Conservation (phyloP, 2,888 invertebrate genomes). For the Drosophila percnosoma region DNA sequence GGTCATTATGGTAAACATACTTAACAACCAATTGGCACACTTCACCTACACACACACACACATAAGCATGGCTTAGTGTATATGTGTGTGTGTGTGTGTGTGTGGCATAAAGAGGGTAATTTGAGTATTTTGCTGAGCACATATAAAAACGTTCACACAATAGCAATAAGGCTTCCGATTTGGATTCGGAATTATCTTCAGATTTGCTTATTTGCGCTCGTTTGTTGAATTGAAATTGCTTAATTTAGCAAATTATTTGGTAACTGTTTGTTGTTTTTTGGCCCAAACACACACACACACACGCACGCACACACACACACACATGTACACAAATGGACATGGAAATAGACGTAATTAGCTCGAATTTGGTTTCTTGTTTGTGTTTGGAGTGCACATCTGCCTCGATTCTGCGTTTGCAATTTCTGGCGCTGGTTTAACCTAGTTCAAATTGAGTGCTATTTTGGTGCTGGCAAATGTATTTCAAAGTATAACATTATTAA, state of each 20-base stretch:
- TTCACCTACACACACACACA: slow-evolving; percentile 17
- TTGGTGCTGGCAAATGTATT: background rate
- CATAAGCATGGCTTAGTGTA: slow-evolving; percentile 1
- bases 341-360: slow-evolving; percentile 57
- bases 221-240: slow-evolving; percentile 78
- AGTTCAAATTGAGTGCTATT: background rate
- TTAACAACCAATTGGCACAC: slow-evolving; percentile 21
- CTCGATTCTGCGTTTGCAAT: background rate
- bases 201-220: slow-evolving; percentile 39
- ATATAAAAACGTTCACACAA: slow-evolving; percentile 32
- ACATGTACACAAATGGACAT: slow-evolving; percentile 9
- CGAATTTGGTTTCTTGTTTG: slow-evolving; percentile 34
- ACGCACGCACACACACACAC: background rate
- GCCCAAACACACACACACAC: slow-evolving; percentile 6
- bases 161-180: slow-evolving; percentile 27
- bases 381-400: slow-evolving; percentile 48
- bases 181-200: slow-evolving; percentile 14
- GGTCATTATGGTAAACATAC: slow-evolving; percentile 13
- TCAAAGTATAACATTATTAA: background rate
- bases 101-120: slow-evolving; percentile 17
- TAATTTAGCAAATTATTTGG: slow-evolving; percentile 78
- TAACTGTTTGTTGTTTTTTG: slow-evolving; percentile 55
- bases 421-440: background rate
- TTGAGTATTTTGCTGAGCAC: slow-evolving; percentile 29
- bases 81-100: background rate